A percentile compares a stretch with the other conserved stretches of the same genome.
Conservation (phyloP, 53 echinoderm and acorn worm species). For the Echinometra lucunter region DNA sequence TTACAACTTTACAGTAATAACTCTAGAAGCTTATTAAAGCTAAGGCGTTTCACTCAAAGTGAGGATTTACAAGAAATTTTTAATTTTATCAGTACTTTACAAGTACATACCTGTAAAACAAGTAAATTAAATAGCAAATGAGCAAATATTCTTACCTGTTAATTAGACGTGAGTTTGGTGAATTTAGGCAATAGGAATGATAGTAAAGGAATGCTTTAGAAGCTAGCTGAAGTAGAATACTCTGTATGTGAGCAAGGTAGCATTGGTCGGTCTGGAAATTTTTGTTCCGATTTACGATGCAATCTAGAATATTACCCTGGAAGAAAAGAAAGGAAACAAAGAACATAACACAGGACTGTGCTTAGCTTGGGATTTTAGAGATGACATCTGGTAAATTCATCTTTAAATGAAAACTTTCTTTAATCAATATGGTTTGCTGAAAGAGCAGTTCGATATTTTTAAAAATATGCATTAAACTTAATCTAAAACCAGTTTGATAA, state of each 20-base stretch:
- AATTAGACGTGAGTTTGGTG: conserved; percentile 64
- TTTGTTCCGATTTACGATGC: conserved; percentile 78
- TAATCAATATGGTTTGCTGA: too few relatives aligned
- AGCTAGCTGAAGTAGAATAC: conserved; percentile 81
- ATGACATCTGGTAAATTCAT: background rate
- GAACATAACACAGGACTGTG: background rate
- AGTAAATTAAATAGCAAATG: background rate
- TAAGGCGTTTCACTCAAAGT: too few relatives aligned
- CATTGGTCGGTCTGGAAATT: conserved; percentile 83
- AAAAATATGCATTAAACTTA: too few relatives aligned
- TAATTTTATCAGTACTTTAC: too few relatives aligned
- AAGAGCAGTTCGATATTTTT: too few relatives aligned
- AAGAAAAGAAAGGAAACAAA: background rate
- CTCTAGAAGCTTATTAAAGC: too few relatives aligned
- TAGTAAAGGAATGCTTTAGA: conserved; percentile 93
- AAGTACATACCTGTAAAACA: background rate
- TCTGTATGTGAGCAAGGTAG: conserved; percentile 88
- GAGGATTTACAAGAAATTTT: too few relatives aligned
- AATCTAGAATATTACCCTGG: conserved; percentile 83
- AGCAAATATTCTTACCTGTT: conserved; percentile 46
- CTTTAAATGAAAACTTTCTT: too few relatives aligned
- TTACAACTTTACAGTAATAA: too few relatives aligned
- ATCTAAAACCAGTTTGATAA: too few relatives aligned
- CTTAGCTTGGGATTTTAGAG: background rate
- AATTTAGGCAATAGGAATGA: conserved; percentile 89